These are phyloP conservation scores for Nasonovia ribisnigri DNA, from an alignment of 2,888 invertebrate genomes.

Conservation along the genomic window DNA sequence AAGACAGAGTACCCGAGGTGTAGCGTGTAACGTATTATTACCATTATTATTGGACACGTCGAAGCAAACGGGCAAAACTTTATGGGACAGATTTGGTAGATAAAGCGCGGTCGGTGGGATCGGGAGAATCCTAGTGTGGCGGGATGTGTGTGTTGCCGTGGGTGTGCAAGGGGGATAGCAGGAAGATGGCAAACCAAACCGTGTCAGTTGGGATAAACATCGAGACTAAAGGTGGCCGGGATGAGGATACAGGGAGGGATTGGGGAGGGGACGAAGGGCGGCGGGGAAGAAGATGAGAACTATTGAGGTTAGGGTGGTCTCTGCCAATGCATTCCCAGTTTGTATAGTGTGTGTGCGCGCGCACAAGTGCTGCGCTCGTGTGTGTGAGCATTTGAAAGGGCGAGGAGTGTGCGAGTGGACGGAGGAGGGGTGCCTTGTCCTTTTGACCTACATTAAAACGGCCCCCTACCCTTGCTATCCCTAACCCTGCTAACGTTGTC, in stretches of 20 bases:
- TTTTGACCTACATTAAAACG: slow-evolving; percentile 62
- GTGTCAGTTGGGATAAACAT: slow-evolving; percentile 56
- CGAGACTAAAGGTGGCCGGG: slow-evolving; percentile 15
- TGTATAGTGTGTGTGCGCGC: slow-evolving; percentile 9
- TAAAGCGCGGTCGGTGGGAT: slow-evolving; percentile 6
- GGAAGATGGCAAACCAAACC: slow-evolving; percentile 37
- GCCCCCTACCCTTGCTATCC: background rate
- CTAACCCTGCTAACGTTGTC: background rate
- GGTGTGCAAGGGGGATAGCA: background rate
- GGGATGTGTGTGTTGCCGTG: background rate
- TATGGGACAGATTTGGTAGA: slow-evolving; percentile 46
- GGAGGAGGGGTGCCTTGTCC: slow-evolving; percentile 38
- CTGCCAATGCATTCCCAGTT: slow-evolving; percentile 50
- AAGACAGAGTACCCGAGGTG: slow-evolving; percentile 15
- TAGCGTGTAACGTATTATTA: slow-evolving; percentile 44
- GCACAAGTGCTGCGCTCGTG: background rate
- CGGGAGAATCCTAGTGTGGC: background rate
- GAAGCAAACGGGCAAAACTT: slow-evolving; percentile 30
- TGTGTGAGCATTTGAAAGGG: background rate
- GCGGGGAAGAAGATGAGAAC: slow-evolving; percentile 26
- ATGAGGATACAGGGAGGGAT: background rate
- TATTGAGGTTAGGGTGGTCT: slow-evolving; percentile 52
- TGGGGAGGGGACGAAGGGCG: background rate
- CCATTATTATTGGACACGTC: slow-evolving; percentile 40
- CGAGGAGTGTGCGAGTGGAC: background rate